Conservation (phyloP, 2,797 vertebrate genomes). For the Champsocephalus gunnari region DNA sequence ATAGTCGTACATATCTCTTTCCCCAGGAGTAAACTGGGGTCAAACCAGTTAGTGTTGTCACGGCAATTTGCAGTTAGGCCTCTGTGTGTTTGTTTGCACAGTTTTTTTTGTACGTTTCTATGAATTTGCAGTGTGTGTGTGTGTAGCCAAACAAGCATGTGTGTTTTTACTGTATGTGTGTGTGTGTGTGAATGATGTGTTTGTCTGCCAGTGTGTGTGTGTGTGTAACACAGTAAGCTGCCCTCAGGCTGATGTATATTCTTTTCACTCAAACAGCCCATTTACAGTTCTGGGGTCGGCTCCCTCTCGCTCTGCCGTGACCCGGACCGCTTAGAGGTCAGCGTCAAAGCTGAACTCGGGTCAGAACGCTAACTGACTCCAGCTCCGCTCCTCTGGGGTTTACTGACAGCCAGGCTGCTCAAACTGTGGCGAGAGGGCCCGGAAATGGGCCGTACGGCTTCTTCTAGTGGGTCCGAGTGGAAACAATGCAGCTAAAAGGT, state of each 20-base stretch:
- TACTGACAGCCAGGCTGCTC: constrained; percentile 19
- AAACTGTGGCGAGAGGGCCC: constrained; percentile 15
- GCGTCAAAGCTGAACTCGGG: constrained; percentile 69
- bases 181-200: constrained; percentile 52
- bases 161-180: constrained; percentile 33
- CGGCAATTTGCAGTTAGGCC: constrained; percentile 66
- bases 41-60: constrained; percentile 80
- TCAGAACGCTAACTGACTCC: constrained; percentile 66
- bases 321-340: constrained; percentile 64
- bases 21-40: constrained; percentile 72
- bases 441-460: not conserved
- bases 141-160: constrained; percentile 15
- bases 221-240: constrained; percentile 63
- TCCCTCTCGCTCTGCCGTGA: constrained; percentile 66
- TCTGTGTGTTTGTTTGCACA: constrained; percentile 66
- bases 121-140: constrained; percentile 39
- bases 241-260: constrained; percentile 61
- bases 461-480: not conserved
- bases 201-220: constrained; percentile 39
- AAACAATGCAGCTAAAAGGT: not conserved
- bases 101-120: constrained; percentile 42
- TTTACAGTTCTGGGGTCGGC: constrained; percentile 75
- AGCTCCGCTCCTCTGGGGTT: constrained; percentile 54
- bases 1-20: constrained; percentile 60
- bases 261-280: constrained; percentile 72